These are phyloP conservation scores for Poeciliopsis turrubarensis DNA, from an alignment of 2,113 vertebrate genomes.

Conservation along the genomic window DNA sequence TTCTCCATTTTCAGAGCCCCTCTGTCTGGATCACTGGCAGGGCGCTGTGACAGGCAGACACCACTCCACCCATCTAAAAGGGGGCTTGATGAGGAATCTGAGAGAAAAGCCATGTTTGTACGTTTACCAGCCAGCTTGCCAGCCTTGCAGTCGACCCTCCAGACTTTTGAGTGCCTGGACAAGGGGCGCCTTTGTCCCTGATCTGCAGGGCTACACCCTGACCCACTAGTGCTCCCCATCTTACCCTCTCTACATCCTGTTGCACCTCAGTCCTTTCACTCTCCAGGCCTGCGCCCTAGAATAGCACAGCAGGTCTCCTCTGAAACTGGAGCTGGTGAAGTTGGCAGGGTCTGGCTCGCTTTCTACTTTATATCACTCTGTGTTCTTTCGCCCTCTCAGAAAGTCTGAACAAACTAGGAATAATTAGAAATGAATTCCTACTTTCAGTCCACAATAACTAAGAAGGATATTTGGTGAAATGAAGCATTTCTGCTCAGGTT, in stretches of 20 bases:
- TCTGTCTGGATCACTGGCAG: slow-evolving; percentile 71
- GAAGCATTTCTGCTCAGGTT: background rate
- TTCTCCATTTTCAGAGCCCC: slow-evolving; percentile 53
- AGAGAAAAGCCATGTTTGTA: slow-evolving; percentile 72
- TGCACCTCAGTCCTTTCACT: slow-evolving; percentile 64
- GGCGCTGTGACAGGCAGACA: slow-evolving; percentile 63
- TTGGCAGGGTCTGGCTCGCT: slow-evolving; percentile 66
- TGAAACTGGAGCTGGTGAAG: slow-evolving; percentile 81
- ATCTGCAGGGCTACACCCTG: slow-evolving; percentile 69
- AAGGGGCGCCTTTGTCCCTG: slow-evolving; percentile 87
- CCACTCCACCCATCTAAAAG: slow-evolving; percentile 68
- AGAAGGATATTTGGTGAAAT: slow-evolving; percentile 25
- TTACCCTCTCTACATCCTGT: slow-evolving; percentile 69
- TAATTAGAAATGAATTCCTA: slow-evolving; percentile 49
- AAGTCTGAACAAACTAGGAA: slow-evolving; percentile 24
- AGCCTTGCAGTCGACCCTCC: slow-evolving; percentile 77
- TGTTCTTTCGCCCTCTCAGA: slow-evolving; percentile 24
- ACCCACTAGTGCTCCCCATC: slow-evolving; percentile 66
- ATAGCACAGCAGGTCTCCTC: slow-evolving; percentile 78
- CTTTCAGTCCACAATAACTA: background rate
- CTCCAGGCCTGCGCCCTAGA: slow-evolving; percentile 60
- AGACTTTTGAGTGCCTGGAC: slow-evolving; percentile 79
- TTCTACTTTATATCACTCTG: slow-evolving; percentile 31
- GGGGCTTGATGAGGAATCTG: slow-evolving; percentile 72
- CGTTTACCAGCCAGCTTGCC: slow-evolving; percentile 60